Evolutionary conservation across 2,113 vertebrate species (phyloP).

Genomic region (Amphilophus citrinellus): DNA sequence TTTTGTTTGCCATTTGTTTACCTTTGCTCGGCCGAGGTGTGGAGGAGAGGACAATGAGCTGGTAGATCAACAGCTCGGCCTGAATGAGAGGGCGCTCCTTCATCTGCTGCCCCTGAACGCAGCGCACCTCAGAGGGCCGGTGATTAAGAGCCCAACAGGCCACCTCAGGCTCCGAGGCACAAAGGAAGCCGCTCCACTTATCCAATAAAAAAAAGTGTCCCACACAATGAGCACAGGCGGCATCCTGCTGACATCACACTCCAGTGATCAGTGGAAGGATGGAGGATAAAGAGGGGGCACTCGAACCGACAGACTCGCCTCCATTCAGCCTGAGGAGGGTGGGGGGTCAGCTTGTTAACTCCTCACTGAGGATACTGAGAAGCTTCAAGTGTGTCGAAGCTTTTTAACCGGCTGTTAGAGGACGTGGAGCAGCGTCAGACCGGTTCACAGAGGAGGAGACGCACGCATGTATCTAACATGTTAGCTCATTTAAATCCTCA

Average conservation of each 20-base stretch:
- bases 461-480: neutral
- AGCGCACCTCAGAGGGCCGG: slow-evolving; percentile 69
- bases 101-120: slow-evolving; percentile 70
- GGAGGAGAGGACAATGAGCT: slow-evolving; percentile 68
- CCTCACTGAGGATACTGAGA: slow-evolving; percentile 50
- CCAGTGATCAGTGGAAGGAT: slow-evolving; percentile 62
- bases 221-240: slow-evolving; percentile 58
- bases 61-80: slow-evolving; percentile 76
- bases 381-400: slow-evolving; percentile 26
- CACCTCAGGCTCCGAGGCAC: slow-evolving; percentile 79
- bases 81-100: slow-evolving; percentile 74
- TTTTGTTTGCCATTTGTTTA: slow-evolving; percentile 82
- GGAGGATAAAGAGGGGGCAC: slow-evolving; percentile 46
- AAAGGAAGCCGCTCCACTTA: slow-evolving; percentile 81
- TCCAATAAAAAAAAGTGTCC: slow-evolving; percentile 79
- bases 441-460: neutral
- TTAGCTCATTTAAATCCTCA: neutral
- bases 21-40: slow-evolving; percentile 73
- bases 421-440: neutral
- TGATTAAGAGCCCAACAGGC: slow-evolving; percentile 81
- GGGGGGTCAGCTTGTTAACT: slow-evolving; percentile 61
- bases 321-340: slow-evolving; percentile 22
- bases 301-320: slow-evolving; percentile 34
- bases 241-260: slow-evolving; percentile 74
- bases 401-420: slow-evolving; percentile 13